These are phyloP conservation scores for Ochotona curzoniae DNA, from an alignment of 2,113 vertebrate genomes.

Conservation along the genomic window DNA sequence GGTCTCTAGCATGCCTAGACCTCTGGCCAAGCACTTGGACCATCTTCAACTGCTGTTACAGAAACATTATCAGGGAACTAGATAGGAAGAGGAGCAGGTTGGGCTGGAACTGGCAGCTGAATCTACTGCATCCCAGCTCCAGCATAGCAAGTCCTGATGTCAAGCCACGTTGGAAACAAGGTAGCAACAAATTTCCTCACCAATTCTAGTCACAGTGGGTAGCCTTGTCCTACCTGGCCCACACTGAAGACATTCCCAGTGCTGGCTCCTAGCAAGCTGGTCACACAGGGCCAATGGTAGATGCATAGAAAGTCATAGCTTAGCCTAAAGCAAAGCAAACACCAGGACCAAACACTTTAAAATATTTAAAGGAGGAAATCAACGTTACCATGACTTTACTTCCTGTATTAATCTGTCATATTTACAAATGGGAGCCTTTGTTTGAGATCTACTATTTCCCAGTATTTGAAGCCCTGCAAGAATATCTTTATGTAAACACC, in stretches of 20 bases:
- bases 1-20: too few species aligned
- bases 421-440: background rate
- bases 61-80: too few species aligned
- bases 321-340: background rate
- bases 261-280: background rate
- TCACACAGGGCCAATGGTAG: too few species aligned
- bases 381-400: background rate
- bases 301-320: background rate
- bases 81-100: too few species aligned
- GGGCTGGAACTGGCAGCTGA: too few species aligned
- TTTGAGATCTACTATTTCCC: background rate
- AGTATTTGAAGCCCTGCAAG: background rate
- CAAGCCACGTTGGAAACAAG: background rate
- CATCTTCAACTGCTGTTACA: too few species aligned
- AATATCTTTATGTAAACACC: background rate
- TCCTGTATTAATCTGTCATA: background rate
- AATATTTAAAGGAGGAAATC: background rate
- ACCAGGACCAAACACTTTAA: background rate
- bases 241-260: background rate
- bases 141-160: background rate
- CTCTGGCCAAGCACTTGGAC: too few species aligned
- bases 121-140: too few species aligned
- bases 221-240: background rate
- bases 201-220: rapidly evolving
- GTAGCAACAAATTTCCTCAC: background rate